Evolutionary conservation across 2,888 invertebrate species (phyloP), one percentile per base, ranked within the genome.

Genomic region (Helobdella robusta): DNA sequence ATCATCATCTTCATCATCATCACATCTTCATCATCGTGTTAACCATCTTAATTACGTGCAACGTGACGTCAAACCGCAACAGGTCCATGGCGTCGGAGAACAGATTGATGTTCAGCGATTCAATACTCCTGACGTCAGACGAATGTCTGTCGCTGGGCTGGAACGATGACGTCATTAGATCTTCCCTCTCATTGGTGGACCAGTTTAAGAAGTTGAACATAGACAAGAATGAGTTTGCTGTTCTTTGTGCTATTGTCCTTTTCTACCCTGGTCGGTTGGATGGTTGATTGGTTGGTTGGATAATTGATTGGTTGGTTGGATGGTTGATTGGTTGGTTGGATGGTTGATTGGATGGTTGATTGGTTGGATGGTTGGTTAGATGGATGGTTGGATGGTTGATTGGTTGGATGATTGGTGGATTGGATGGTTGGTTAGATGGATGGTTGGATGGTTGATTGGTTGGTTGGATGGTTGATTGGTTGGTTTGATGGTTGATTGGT

Each of bases 121-220:
- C 40, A 25, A 61, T 61, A 46, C 25, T 36, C 11, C n/a, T 61
- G 61, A 61, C 61, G 18, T 44, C 40, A 15, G 20, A 61, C 20
- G 36, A 61, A 23, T 61, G 61, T 35, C 46, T 61, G 23, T 5
- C 25, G 8, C 44, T 61, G 44, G 61, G 61, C 1, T 61, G 61
- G 61, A 61, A 35, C 30, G 28, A 44, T 36, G 46, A 25, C 25
- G 61, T 61, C 61, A 61, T 61, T 46, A 61, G 32, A 32, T 61
- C 61, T n/a, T 61, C 46, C 30, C 46, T 61, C 44, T 46, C 61
- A 20, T 44, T 61, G 44, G 61, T 61, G n/a, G 46, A 61, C 25
- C 36, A 61, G 40, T 18, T 61, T 11, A 61, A 36, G 28, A 61
- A 46, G 6, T 23, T 36, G 15, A 23, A 25, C 25, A 23, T 61